Evolutionary conservation across 2,797 vertebrate genomes (phyloP).

Genomic region (Alfaro cultratus): DNA sequence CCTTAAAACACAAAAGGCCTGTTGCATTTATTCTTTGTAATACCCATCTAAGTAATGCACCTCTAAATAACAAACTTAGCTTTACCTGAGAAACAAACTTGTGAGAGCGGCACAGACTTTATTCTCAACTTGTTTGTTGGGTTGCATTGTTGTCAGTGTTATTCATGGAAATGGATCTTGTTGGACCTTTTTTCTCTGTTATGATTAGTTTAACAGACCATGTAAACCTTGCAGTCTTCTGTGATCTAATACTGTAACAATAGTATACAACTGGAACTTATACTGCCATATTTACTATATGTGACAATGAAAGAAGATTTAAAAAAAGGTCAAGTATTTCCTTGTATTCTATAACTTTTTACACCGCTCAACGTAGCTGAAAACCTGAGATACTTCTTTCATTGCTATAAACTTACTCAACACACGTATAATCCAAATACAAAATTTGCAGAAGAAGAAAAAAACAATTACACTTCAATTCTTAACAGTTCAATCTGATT

Average conservation of each 20-base stretch:
- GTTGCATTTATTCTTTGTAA: background rate
- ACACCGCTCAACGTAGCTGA: background rate
- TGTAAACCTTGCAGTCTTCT: background rate
- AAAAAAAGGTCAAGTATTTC: background rate
- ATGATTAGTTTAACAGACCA: background rate
- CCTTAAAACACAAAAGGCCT: background rate
- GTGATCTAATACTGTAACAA: background rate
- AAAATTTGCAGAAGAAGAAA: background rate
- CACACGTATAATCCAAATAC: background rate
- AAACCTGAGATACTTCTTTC: background rate
- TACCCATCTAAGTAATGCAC: too few relatives aligned
- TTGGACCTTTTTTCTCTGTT: background rate
- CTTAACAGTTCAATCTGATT: constrained; percentile 3
- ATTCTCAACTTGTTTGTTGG: background rate
- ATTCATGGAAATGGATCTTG: background rate
- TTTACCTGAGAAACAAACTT: background rate
- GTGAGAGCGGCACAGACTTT: background rate
- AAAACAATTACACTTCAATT: constrained; percentile 1
- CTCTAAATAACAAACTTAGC: background rate
- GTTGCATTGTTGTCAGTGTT: background rate
- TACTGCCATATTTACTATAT: background rate
- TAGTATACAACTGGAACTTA: background rate
- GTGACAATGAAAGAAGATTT: background rate
- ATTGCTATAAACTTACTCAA: background rate
- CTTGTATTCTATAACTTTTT: too few relatives aligned